These are phyloP conservation scores for Atta texana DNA, from an alignment of 1,140 invertebrate species.

Conservation along the genomic window DNA sequence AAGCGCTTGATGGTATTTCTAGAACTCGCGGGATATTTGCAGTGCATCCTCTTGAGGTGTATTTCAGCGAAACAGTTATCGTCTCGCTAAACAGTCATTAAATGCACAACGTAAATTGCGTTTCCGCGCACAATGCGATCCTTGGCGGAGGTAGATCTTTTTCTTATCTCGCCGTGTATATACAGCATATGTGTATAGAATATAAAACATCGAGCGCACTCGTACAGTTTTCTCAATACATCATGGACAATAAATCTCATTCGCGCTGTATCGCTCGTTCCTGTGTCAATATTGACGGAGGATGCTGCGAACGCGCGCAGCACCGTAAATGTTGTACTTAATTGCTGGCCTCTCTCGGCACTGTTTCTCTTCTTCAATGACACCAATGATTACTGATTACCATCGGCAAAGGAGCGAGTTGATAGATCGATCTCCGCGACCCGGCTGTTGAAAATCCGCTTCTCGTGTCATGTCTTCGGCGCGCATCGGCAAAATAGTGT, in stretches of 20 bases:
- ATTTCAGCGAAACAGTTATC: constrained; percentile 32
- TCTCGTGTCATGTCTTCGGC: constrained; percentile 12
- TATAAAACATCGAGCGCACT: constrained; percentile 36
- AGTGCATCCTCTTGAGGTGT: constrained; percentile 34
- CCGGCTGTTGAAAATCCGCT: neutral
- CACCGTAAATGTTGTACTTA: constrained; percentile 57
- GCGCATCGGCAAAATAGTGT: constrained; percentile 49
- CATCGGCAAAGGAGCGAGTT: constrained; percentile 24
- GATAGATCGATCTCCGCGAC: constrained; percentile 46
- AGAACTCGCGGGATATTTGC: constrained; percentile 44
- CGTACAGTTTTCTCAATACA: constrained; percentile 4
- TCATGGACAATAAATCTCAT: constrained; percentile 26
- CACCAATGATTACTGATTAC: constrained; percentile 62
- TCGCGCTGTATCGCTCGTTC: neutral
- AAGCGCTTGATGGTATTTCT: constrained; percentile 37
- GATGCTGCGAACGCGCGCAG: too few relatives aligned
- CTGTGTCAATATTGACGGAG: constrained; percentile 39
- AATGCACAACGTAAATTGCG: neutral
- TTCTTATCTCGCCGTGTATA: neutral
- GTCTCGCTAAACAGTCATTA: constrained; percentile 48
- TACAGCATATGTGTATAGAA: neutral
- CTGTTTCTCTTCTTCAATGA: constrained; percentile 59
- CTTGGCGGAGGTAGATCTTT: neutral
- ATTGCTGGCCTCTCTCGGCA: constrained; percentile 47
- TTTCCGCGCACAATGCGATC: neutral